A percentile compares a stretch with the other conserved stretches of the same genome.
phyloP scores from a whole-genome alignment of 2,797 vertebrate genomes.

The Phoebastria nigripes region DNA sequence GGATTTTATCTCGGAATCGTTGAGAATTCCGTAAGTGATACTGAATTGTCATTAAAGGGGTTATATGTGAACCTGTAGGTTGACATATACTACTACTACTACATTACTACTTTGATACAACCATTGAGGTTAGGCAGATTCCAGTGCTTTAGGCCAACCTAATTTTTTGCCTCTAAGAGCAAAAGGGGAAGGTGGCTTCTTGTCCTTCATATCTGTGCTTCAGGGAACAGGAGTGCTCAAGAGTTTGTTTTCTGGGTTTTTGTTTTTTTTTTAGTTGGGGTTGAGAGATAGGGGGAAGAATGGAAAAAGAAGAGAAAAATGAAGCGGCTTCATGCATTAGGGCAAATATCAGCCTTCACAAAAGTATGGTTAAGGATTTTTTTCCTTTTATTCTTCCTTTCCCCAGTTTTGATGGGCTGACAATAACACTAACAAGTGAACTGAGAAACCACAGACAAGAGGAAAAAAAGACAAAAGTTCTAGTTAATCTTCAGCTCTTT shows the following conservation, averaged over 20 bases:
- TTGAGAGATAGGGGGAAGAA: not conserved
- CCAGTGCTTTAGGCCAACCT: not conserved
- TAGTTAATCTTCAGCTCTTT: not conserved
- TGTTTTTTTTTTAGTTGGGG: not conserved
- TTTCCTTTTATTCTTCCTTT: not conserved
- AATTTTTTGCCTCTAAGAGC: not conserved
- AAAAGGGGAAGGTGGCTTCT: not conserved
- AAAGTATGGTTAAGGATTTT: not conserved
- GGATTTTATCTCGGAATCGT: accelerated
- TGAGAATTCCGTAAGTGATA: not conserved
- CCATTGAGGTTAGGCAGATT: not conserved
- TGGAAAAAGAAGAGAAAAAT: not conserved
- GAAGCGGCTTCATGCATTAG: not conserved
- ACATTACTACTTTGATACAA: no score
- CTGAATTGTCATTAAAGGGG: not conserved
- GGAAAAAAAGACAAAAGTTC: not conserved
- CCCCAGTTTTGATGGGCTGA: not conserved
- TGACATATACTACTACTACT: not conserved
- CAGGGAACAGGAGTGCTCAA: not conserved
- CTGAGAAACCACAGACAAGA: not conserved
- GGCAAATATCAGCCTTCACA: not conserved
- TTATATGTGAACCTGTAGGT: not conserved
- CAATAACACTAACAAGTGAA: not conserved
- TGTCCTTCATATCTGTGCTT: not conserved
- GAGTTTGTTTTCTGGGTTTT: not conserved